Percentiles rank a stretch among this genome's conserved stretches.
These are phyloP conservation scores for Trematomus bernacchii DNA, from an alignment of 2,797 vertebrate genomes.

Conservation along the genomic window DNA sequence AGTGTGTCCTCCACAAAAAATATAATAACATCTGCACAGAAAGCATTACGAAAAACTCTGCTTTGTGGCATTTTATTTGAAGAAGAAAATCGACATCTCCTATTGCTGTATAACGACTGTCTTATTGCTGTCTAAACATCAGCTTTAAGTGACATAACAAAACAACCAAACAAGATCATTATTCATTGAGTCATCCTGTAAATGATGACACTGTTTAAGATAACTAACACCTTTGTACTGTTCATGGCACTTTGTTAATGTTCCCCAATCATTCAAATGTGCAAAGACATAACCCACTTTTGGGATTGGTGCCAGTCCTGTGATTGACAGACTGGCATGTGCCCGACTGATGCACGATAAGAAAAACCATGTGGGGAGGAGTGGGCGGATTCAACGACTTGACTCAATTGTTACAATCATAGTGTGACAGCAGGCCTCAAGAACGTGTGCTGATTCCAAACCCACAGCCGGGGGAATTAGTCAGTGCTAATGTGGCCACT, in stretches of 20 bases:
- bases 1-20: slow-evolving; percentile 57
- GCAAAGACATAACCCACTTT: slow-evolving; percentile 1
- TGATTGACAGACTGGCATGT: slow-evolving; percentile 43
- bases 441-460: slow-evolving; percentile 74
- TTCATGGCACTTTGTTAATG: slow-evolving; percentile 18
- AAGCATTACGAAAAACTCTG: slow-evolving; percentile 3
- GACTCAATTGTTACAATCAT: slow-evolving; percentile 65
- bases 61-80: slow-evolving; percentile 6
- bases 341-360: slow-evolving; percentile 13
- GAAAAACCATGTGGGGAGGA: slow-evolving; percentile 21
- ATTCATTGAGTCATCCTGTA: slow-evolving; percentile 15
- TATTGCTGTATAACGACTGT: background rate
- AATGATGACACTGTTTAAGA: too few relatives aligned
- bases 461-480: slow-evolving; percentile 83
- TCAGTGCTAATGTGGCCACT: slow-evolving; percentile 84
- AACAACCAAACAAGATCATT: slow-evolving; percentile 7
- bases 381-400: slow-evolving; percentile 44
- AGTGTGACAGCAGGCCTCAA: slow-evolving; percentile 67
- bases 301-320: background rate
- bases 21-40: slow-evolving; percentile 23
- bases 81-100: slow-evolving; percentile 2
- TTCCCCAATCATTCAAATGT: slow-evolving; percentile 18
- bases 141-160: slow-evolving; percentile 8
- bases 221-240: background rate
- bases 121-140: slow-evolving; percentile 13